Evolutionary conservation across 2,888 invertebrate species (phyloP).

Genomic region (Drosophila paracracens): DNA sequence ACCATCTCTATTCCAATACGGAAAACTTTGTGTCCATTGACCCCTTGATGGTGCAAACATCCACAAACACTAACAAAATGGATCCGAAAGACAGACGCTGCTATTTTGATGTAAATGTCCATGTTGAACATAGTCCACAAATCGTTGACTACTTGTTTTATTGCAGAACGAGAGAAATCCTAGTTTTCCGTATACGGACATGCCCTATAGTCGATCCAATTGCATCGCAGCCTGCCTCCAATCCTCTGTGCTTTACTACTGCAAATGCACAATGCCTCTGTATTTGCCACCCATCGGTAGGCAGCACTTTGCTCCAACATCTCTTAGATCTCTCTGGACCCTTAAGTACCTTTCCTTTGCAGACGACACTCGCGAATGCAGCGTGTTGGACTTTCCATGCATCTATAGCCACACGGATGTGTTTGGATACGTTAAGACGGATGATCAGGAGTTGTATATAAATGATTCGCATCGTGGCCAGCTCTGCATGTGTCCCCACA

Average conservation of each 20-base stretch:
- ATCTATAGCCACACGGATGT: slow-evolving; percentile 68
- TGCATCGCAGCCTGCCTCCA: slow-evolving; percentile 79
- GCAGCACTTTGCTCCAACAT: neutral
- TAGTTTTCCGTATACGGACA: slow-evolving; percentile 26
- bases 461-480: slow-evolving; percentile 70
- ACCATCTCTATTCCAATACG: slow-evolving; percentile 66
- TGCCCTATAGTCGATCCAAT: slow-evolving; percentile 75
- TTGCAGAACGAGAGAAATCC: slow-evolving; percentile 65
- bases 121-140: rapidly evolving
- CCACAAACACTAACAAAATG: slow-evolving; percentile 57
- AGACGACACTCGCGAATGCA: slow-evolving; percentile 66
- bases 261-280: slow-evolving; percentile 79
- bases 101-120: slow-evolving; percentile 68
- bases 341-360: neutral
- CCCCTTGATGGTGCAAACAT: slow-evolving; percentile 68
- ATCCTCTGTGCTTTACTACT: slow-evolving; percentile 57
- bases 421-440: slow-evolving; percentile 63
- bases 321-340: neutral
- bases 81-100: slow-evolving; percentile 67
- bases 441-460: slow-evolving; percentile 63
- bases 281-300: slow-evolving; percentile 68
- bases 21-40: slow-evolving; percentile 72
- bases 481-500: slow-evolving; percentile 74
- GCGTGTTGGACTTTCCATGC: slow-evolving; percentile 74
- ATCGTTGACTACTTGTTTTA: neutral